Evolutionary conservation across 2,888 invertebrate genomes (phyloP), one percentile per base, ranked within the genome.

Genomic region (Caenorhabditis panamensis): DNA sequence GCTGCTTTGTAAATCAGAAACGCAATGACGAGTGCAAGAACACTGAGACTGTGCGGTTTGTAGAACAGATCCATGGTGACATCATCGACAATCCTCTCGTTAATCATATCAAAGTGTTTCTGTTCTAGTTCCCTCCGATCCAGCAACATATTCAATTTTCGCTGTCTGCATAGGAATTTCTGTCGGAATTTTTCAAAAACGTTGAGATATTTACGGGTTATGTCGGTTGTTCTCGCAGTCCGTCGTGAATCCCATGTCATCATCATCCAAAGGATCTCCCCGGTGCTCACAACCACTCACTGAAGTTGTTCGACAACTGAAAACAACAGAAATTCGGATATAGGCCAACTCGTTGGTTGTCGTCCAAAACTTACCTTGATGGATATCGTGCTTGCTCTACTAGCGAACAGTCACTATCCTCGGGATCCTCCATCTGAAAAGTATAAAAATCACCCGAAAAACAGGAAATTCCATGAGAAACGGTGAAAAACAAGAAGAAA

Each of bases 41-140:
- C 93, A 9, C 96, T 96, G 83, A 99, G 95, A 22, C 97, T 97
- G 92, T 98, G 97, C 20, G 99, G 97, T 92, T 95, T 96, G 92
- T 99, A 99, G 92, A 99, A 97, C 91, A 96, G 95, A 92, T 96
- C 95, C 90, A 99, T 92, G 1, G 97, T 97, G 90, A 99, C 97
- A 93, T 98, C 97, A 92, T 97, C 97, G 44, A 98, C 98, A 82
- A 95, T 95, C 89, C 95, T 94, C 92, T 96, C 96, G 92, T 96
- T 96, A 82, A 89, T 88, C 82, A 87, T 85, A 49, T 86, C 86
- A 62, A 88, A 90, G 73, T 86, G 90, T 18, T 85, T 67, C 36
- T 86, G 75, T 58, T 89, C 89, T 36, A 87, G 71, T 31, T 87
- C 84, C 24, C 79, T 66, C 1, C 82, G 76, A 31, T 73, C 58